Evolutionary conservation across 1,140 invertebrate species (phyloP), one percentile per base, ranked within the genome.

Genomic region (Pseudomyrmex sp.): DNA sequence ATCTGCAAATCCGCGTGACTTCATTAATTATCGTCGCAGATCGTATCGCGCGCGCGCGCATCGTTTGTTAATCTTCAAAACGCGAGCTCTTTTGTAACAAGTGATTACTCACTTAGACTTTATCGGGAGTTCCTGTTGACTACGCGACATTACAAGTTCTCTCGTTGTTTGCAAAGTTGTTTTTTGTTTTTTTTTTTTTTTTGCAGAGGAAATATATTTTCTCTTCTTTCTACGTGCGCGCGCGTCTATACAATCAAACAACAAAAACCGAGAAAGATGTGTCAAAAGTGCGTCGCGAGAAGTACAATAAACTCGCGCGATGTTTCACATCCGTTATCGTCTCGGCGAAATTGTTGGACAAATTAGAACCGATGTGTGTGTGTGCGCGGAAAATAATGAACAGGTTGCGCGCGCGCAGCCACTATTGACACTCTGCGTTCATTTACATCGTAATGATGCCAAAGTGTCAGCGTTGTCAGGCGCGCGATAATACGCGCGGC

Each of bases 371-470:
- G 54, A 82, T 85, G 62, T 72, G 65, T 86, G 75, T 35, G 35
- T 35, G 5, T 35, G 70, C 82, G 86, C 77, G 83, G 86, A 88
- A 88, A 89, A 89, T 88, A 88, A 89, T 85, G 86, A 85, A 88
- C 84, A 76, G 74, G 73, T 74, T 74, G 84, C 59, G 58, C 68
- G 86, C 70, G 35, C 59, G 56, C 72, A 68, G 76, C 70, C 75
- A 87, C 70, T 86, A 86, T 88, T 86, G 86, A 84, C 86, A 86
- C 86, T 86, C 56, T 13, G 65, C 84, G 88, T 89, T 89, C 88
- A 89, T 89, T 89, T 86, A 89, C 88, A 86, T 89, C 87, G 85
- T 89, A 89, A 89, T 89, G 88, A 89, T 83, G 82, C 75, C 77
- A 83, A 87, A 89, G 85, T 89, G 88, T 89, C 85, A 85, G 75